Evolutionary conservation across 2,888 invertebrate genomes (phyloP), one percentile per base, ranked within the genome.

Genomic region (Leptinotarsa juncta): DNA sequence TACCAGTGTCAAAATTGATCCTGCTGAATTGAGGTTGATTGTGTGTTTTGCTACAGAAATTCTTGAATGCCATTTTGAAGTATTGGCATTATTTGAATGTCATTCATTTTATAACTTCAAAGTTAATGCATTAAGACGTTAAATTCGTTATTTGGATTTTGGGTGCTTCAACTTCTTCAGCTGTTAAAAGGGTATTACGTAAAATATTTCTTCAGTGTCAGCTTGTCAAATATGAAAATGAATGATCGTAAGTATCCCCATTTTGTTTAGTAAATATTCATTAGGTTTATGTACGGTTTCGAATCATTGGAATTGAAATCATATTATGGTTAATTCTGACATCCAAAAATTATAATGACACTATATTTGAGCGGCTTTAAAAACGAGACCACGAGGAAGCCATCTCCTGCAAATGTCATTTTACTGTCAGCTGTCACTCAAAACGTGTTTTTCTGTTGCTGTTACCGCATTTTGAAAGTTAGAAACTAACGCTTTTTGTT

Each of bases 171-270:
- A 32, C n/a, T n/a, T 16, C 32, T 32, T 62, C n/a, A 15, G n/a
- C 5, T 62, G 32, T 32, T 42, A 62, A 62, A 32, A 32, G 20
- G 15, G n/a, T 68, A 79, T 83, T 83, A 82, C 82, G 82, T 83
- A 82, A 83, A 57, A 83, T 77, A 80, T 76, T 74, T 74, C 74
- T 75, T 77, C 71, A 77, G 75, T 70, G 67, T 76, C 66, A 67
- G 77, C 57, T 80, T 82, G 81, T 81, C 82, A 81, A 77, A 74
- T 70, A 78, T 77, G 78, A 84, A 83, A 78, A 85, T 85, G 84
- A 84, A 84, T 81, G 82, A 81, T 73, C 83, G 84, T 85, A 84
- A 84, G 84, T 83, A 82, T 42, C 18, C 42, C 32, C 62, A 62
- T 62, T 32, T 0, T 32, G 2, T 32, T 48, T 48, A 18, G 42